Conservation (phyloP, 2,113 vertebrate species). For the Atherinomorus stipes region DNA sequence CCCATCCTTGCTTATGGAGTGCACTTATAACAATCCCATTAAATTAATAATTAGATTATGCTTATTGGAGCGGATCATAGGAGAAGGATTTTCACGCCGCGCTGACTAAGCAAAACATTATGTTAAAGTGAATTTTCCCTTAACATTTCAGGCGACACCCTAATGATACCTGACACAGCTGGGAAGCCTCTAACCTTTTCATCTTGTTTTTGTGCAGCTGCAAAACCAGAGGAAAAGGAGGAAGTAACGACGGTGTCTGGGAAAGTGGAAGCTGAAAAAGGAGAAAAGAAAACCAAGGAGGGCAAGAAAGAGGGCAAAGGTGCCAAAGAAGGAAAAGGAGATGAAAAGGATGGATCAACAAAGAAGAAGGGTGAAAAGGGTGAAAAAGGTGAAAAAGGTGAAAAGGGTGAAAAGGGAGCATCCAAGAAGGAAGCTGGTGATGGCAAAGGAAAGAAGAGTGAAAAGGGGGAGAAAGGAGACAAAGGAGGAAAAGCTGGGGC, state of each 20-base stretch:
- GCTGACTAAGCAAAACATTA: slow-evolving; percentile 31
- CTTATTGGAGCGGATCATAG: slow-evolving; percentile 50
- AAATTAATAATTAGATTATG: slow-evolving; percentile 51
- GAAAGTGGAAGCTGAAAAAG: slow-evolving; percentile 81
- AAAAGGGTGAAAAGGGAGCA: slow-evolving; percentile 52
- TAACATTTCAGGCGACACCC: slow-evolving; percentile 3
- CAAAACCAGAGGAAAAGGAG: slow-evolving; percentile 72
- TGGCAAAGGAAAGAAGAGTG: slow-evolving; percentile 65
- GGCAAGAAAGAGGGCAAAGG: slow-evolving; percentile 76
- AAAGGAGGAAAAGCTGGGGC: slow-evolving; percentile 65
- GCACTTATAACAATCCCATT: slow-evolving; percentile 42
- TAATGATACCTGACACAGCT: slow-evolving; percentile 12
- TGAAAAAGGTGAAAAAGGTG: slow-evolving; percentile 51
- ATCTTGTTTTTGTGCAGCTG: slow-evolving; percentile 65
- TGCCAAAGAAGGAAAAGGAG: slow-evolving; percentile 76
- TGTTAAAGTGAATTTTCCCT: slow-evolving; percentile 26
- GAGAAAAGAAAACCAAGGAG: slow-evolving; percentile 76
- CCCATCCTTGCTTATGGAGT: slow-evolving; percentile 3
- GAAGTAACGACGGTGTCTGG: slow-evolving; percentile 81
- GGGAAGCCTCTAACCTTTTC: slow-evolving; percentile 8
- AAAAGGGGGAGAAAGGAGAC: slow-evolving; percentile 46
- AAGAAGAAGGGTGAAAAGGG: slow-evolving; percentile 70
- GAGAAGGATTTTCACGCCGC: slow-evolving; percentile 62
- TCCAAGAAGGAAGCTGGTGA: slow-evolving; percentile 59
- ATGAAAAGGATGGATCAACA: slow-evolving; percentile 62